phyloP scores from a whole-genome alignment of 1,140 invertebrate species.

The Zaprionus lachaisei region DNA sequence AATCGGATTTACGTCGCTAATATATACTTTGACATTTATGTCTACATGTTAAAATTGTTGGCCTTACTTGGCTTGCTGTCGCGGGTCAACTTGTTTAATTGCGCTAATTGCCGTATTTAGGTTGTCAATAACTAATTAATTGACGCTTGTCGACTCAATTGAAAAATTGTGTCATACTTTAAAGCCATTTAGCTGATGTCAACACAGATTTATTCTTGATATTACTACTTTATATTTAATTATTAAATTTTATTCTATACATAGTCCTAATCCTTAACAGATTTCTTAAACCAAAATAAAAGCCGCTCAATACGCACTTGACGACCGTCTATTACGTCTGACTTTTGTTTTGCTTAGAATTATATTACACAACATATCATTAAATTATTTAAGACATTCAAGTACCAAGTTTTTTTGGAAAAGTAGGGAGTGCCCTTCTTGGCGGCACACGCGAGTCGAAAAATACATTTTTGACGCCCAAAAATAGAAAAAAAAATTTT shows the following conservation, averaged over 20 bases:
- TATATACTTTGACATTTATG: neutral
- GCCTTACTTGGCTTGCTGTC: neutral
- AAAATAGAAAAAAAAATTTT: slow-evolving; percentile 21
- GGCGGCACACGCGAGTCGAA: slow-evolving; percentile 6
- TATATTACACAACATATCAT: slow-evolving; percentile 3
- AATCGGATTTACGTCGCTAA: neutral
- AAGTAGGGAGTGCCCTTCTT: neutral
- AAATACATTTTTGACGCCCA: neutral
- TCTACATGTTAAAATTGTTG: neutral
- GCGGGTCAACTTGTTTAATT: neutral
- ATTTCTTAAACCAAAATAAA: neutral
- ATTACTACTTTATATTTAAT: too few relatives aligned
- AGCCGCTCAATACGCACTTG: neutral
- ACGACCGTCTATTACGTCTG: neutral
- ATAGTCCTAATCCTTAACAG: neutral
- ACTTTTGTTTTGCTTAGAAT: neutral
- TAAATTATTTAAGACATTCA: neutral
- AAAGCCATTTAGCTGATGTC: neutral
- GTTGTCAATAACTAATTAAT: slow-evolving; percentile 6
- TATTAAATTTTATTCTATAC: neutral
- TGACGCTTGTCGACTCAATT: neutral
- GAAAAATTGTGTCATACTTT: neutral
- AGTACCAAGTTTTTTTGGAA: neutral
- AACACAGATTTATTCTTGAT: neutral
- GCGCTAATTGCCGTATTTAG: neutral